These are phyloP conservation scores for Ailurus styani DNA, from an alignment of 2,113 vertebrate genomes.

Conservation along the genomic window DNA sequence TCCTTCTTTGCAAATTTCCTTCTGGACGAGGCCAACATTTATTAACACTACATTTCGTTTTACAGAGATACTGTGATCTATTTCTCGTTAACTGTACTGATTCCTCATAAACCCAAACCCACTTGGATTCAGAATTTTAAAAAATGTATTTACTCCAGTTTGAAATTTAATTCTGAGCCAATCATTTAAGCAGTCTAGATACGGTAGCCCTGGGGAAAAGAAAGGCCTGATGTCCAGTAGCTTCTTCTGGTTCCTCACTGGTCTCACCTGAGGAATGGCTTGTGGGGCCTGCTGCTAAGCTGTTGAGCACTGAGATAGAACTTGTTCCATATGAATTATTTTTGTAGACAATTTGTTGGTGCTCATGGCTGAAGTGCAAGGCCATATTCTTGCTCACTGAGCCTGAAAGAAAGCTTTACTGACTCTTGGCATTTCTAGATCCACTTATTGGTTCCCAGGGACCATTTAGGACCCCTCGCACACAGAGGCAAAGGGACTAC, in stretches of 20 bases:
- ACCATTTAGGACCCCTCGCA: neutral
- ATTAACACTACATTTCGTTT: neutral
- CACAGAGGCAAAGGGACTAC: neutral
- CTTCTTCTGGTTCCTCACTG: neutral
- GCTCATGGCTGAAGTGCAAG: neutral
- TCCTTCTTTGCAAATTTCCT: neutral
- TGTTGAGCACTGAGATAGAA: neutral
- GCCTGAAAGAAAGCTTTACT: neutral
- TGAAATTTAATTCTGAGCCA: neutral
- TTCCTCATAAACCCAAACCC: neutral
- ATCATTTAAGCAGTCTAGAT: neutral
- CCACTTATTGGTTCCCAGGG: accelerated
- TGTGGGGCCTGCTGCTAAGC: neutral
- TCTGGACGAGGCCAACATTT: neutral
- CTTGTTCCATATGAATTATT: neutral
- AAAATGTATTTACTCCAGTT: neutral
- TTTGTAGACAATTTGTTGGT: neutral
- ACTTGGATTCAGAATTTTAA: neutral
- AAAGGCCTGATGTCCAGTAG: neutral
- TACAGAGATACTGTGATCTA: neutral
- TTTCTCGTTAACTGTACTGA: neutral
- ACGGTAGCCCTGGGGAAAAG: too few relatives aligned
- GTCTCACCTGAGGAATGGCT: neutral
- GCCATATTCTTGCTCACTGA: neutral
- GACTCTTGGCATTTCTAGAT: neutral